A percentile compares a stretch with the other conserved stretches of the same genome.
Conservation (phyloP, 2,888 invertebrate genomes). For the Gisinianus flammeolus region DNA sequence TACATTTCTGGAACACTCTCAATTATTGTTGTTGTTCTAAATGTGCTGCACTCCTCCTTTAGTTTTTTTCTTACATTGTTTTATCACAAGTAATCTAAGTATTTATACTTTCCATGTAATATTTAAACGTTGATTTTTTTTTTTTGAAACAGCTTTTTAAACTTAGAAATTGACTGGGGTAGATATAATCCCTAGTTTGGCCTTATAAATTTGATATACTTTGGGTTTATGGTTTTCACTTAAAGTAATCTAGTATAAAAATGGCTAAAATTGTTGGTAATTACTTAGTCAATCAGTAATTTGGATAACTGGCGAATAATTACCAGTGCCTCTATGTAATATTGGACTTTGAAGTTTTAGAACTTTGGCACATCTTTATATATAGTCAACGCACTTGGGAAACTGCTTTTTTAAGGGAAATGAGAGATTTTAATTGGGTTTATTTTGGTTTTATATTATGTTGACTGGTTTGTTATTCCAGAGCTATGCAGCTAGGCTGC, state of each 20-base stretch:
- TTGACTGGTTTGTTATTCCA: too few relatives aligned
- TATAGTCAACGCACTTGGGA: too few relatives aligned
- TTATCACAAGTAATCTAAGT: neutral
- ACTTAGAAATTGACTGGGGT: neutral
- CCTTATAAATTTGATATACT: neutral
- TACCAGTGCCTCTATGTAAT: too few relatives aligned
- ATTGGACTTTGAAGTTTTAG: too few relatives aligned
- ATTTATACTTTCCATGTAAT: neutral
- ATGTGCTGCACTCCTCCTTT: slow-evolving; percentile 25
- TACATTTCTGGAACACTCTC: slow-evolving; percentile 37
- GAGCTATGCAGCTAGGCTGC: too few relatives aligned
- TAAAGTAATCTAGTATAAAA: neutral
- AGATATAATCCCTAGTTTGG: neutral
- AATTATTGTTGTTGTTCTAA: slow-evolving; percentile 39
- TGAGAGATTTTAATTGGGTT: too few relatives aligned
- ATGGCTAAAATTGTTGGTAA: too few relatives aligned
- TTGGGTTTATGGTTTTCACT: neutral
- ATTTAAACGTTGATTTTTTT: neutral
- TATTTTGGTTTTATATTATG: too few relatives aligned
- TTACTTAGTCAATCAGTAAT: too few relatives aligned
- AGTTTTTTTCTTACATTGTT: slow-evolving; percentile 7
- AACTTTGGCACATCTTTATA: too few relatives aligned
- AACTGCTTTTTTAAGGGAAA: too few relatives aligned
- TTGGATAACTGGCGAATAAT: too few relatives aligned
- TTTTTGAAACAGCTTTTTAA: slow-evolving; percentile 6